Conservation (phyloP, 2,888 invertebrate species). For the Listrodromus nycthemerus region DNA sequence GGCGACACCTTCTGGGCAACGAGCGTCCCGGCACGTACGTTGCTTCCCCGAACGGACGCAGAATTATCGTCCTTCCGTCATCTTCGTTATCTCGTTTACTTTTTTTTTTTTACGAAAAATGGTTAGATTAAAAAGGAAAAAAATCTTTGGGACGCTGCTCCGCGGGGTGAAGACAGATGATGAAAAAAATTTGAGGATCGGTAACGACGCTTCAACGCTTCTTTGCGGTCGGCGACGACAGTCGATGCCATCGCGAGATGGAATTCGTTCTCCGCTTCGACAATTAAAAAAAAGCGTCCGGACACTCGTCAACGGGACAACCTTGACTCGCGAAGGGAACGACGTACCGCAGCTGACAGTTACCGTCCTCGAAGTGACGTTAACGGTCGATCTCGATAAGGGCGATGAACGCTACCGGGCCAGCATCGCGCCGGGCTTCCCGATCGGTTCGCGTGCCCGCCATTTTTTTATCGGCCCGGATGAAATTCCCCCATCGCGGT, state of each 20-base stretch:
- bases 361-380: slow-evolving; percentile 74
- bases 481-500: background rate
- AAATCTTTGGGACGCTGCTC: background rate
- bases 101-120: no score
- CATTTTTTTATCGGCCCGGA: slow-evolving; percentile 22
- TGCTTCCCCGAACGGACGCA: background rate
- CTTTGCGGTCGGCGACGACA: slow-evolving; percentile 20
- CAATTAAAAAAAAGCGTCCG: slow-evolving; percentile 45
- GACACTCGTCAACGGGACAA: slow-evolving; percentile 59
- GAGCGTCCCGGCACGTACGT: slow-evolving; percentile 28
- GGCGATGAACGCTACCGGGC: slow-evolving; percentile 61
- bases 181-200: background rate
- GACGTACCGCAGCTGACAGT: slow-evolving; percentile 69
- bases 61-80: slow-evolving; percentile 17
- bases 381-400: slow-evolving; percentile 76
- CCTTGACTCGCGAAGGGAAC: slow-evolving; percentile 71
- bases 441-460: slow-evolving; percentile 5
- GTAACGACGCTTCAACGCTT: slow-evolving; percentile 38
- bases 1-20: slow-evolving; percentile 39
- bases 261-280: background rate
- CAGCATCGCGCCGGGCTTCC: slow-evolving; percentile 22
- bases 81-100: background rate
- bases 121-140: background rate
- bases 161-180: background rate
- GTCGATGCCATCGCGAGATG: background rate